Conservation (phyloP, 2,797 vertebrate genomes). For the Typhlichthys subterraneus region DNA sequence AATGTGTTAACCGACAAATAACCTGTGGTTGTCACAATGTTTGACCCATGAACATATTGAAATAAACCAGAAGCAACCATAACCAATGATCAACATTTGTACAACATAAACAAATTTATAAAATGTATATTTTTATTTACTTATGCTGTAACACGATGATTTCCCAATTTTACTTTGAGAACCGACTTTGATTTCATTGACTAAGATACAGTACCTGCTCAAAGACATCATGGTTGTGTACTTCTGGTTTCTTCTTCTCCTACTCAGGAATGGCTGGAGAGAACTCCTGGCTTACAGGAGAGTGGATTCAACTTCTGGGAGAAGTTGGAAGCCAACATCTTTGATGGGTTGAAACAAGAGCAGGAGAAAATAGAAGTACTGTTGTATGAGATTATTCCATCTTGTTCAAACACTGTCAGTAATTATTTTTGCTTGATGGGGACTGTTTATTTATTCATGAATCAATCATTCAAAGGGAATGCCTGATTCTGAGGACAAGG, state of each 20-base stretch:
- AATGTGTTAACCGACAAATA: too few relatives aligned
- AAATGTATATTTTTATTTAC: too few relatives aligned
- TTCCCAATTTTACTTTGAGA: neutral
- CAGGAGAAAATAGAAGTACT: constrained; percentile 83
- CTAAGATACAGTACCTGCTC: too few relatives aligned
- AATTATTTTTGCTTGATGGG: constrained; percentile 33
- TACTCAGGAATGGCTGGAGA: constrained; percentile 93
- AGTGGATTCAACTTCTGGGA: constrained; percentile 96
- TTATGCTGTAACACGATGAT: too few relatives aligned
- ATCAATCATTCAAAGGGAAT: constrained; percentile 66
- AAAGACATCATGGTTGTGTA: neutral
- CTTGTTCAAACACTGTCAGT: constrained; percentile 20
- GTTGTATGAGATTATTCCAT: constrained; percentile 29
- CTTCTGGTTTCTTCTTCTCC: constrained; percentile 23
- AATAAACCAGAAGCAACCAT: too few relatives aligned
- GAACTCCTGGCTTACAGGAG: constrained; percentile 90
- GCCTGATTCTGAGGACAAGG: constrained; percentile 85
- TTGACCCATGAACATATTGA: too few relatives aligned
- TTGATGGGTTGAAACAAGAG: constrained; percentile 83
- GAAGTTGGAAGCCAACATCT: constrained; percentile 87
- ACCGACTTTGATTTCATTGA: neutral
- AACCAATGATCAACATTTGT: too few relatives aligned
- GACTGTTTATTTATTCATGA: constrained; percentile 1
- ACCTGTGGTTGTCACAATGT: too few relatives aligned
- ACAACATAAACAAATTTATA: too few relatives aligned